Evolutionary conservation across 53 echinoderm and acorn worm genomes (phyloP), one percentile per base, ranked within the genome.

Genomic region (Patiria pectinifera): DNA sequence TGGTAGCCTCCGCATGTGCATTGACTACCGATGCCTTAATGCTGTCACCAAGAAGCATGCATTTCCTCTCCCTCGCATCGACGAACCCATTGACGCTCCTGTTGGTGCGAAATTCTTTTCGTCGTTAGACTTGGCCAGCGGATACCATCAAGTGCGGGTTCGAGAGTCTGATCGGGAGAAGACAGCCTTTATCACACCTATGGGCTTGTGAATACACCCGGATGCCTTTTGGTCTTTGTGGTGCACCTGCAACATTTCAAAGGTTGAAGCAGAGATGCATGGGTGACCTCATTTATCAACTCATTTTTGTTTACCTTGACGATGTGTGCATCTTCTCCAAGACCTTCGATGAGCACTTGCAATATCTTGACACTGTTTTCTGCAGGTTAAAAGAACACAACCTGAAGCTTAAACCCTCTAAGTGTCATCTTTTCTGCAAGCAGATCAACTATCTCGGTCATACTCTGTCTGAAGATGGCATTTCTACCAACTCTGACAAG

Each of bases 41-140:
- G 45, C 71, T 13, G 95, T 95, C 45, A 96, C 96, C 9, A 93
- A 94, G 53, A 62, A 77, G 18, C 95, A 96, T 72, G 96, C 95
- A 22, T 96, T 95, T 58, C 96, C 94, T 23, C 92, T 96, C 1
- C 94, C 94, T 15, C 85, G 94, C 3, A 94, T 96, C 1, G 83
- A 89, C 46, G 94, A 96, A 78, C 35, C 59, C 0, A 11, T 87
- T 0, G 87, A 87, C 12, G 44, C 87, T 23, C 87, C 87, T 23
- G 14, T 87, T 15, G 87, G 87, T 59, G 76, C 86, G 2, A 86
- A 60, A n/a, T 86, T 25, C 26, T 86, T 86, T 71, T 45, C 71
- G 1, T 72, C 86, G 1, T 21, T 86, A 10, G 86, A 86, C 45
- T 26, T 86, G 47, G 86, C 87, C 4, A 87, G 87, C 24, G 87